Evolutionary conservation across 2,888 invertebrate species (phyloP).

Genomic region (Polyploca ridens): DNA sequence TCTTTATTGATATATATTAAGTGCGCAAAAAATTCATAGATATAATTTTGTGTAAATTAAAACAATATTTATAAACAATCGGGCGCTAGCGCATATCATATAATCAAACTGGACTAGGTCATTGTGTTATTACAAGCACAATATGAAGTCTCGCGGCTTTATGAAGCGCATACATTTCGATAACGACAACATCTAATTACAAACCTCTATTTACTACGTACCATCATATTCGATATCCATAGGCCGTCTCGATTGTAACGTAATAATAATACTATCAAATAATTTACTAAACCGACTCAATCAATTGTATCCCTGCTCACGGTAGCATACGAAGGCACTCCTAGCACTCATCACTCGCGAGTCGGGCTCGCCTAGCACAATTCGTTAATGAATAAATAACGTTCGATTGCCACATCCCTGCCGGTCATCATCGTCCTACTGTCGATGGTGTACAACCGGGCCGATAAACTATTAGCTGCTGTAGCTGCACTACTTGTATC

Average conservation of each 20-base stretch:
- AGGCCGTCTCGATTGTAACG: conserved; percentile 52
- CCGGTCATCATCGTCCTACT: conserved; percentile 6
- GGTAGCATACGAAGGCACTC: conserved; percentile 62
- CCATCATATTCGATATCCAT: conserved; percentile 50
- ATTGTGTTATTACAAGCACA: conserved; percentile 15
- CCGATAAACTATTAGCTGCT: background rate
- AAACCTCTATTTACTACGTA: conserved; percentile 33
- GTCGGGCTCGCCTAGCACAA: conserved; percentile 21
- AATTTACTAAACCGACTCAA: conserved; percentile 48
- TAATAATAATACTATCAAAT: conserved; percentile 65
- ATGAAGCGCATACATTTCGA: conserved; percentile 27
- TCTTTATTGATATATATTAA: too few relatives aligned
- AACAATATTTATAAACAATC: background rate
- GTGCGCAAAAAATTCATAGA: too few relatives aligned
- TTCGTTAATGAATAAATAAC: conserved; percentile 18
- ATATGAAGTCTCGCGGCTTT: conserved; percentile 35
- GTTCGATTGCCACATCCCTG: conserved; percentile 9
- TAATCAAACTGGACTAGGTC: conserved; percentile 29
- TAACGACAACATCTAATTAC: conserved; percentile 45
- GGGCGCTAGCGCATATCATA: conserved; percentile 17
- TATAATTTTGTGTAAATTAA: background rate
- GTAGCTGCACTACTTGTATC: background rate
- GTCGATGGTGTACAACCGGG: background rate
- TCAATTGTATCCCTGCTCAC: conserved; percentile 47
- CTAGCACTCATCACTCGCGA: conserved; percentile 44